Evolutionary conservation across 2,888 invertebrate genomes (phyloP).

Genomic region (Drosophila robusta): DNA sequence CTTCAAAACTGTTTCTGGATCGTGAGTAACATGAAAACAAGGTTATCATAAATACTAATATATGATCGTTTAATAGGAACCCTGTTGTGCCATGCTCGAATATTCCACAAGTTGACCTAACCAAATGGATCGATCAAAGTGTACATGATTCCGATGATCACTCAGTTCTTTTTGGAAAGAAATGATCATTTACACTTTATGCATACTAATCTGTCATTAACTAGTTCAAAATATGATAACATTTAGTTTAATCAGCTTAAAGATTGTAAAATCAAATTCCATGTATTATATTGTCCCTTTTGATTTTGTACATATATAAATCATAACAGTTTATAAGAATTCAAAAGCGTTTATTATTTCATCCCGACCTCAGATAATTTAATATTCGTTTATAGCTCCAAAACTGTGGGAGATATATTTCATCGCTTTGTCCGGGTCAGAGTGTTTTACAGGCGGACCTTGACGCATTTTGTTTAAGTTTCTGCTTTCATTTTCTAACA

Average conservation of each 20-base stretch:
- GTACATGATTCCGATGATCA: constrained; percentile 57
- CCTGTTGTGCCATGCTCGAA: constrained; percentile 87
- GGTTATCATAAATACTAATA: background rate
- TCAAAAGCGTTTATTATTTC: background rate
- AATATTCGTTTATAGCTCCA: background rate
- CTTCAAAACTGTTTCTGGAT: constrained; percentile 88
- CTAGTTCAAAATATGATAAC: constrained; percentile 71
- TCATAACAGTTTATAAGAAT: constrained; percentile 46
- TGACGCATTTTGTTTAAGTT: background rate
- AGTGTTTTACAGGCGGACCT: too few species aligned
- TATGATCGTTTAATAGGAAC: constrained; percentile 86
- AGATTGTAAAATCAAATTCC: constrained; percentile 50
- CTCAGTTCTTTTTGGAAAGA: constrained; percentile 58
- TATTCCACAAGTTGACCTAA: constrained; percentile 87
- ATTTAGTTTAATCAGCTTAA: constrained; percentile 64
- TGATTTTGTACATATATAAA: constrained; percentile 61
- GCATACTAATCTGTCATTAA: constrained; percentile 49
- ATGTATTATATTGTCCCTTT: constrained; percentile 65
- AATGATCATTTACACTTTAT: constrained; percentile 36
- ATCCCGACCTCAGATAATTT: background rate
- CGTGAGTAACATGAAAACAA: constrained; percentile 84
- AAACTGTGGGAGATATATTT: too few species aligned
- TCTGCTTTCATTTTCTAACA: background rate
- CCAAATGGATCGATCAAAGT: constrained; percentile 86
- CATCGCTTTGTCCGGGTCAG: too few species aligned